These are phyloP conservation scores for Ischnura elegans DNA, from an alignment of 2,888 invertebrate species.

Conservation along the genomic window DNA sequence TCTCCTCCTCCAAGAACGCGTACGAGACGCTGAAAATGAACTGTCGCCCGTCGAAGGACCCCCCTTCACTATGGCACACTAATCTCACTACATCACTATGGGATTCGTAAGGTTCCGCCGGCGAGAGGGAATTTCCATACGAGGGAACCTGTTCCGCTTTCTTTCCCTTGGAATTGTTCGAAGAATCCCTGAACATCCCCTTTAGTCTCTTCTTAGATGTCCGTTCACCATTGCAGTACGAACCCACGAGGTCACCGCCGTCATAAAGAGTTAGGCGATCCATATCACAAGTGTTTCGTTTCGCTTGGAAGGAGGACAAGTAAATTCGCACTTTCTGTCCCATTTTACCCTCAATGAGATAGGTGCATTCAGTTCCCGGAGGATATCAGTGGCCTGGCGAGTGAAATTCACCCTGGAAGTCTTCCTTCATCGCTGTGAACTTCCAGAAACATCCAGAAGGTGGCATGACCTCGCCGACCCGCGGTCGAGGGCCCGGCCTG, in stretches of 20 bases:
- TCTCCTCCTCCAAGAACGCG: slow-evolving; percentile 30
- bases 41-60: slow-evolving; percentile 47
- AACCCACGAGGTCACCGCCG: not conserved
- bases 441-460: slow-evolving; percentile 50
- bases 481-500: not conserved
- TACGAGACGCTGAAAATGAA: slow-evolving; percentile 45
- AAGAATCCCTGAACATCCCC: slow-evolving; percentile 14
- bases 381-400: slow-evolving; percentile 45
- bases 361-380: slow-evolving; percentile 42
- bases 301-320: slow-evolving; percentile 43
- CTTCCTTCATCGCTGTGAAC: not conserved
- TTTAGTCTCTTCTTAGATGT: slow-evolving; percentile 1
- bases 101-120: not conserved
- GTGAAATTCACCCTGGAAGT: slow-evolving; percentile 47
- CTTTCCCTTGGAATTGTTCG: not conserved
- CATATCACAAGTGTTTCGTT: not conserved
- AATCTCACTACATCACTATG: slow-evolving; percentile 14
- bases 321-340: slow-evolving; percentile 49
- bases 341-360: not conserved
- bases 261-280: slow-evolving; percentile 19
- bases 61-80: slow-evolving; percentile 46
- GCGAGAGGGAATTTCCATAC: slow-evolving; percentile 16
- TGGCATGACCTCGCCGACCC: slow-evolving; percentile 23
- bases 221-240: slow-evolving; percentile 21
- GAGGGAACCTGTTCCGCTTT: not conserved